Base-by-base conservation (phyloP, 2,113 vertebrate genomes). In the Corythoichthys intestinalis region DNA sequence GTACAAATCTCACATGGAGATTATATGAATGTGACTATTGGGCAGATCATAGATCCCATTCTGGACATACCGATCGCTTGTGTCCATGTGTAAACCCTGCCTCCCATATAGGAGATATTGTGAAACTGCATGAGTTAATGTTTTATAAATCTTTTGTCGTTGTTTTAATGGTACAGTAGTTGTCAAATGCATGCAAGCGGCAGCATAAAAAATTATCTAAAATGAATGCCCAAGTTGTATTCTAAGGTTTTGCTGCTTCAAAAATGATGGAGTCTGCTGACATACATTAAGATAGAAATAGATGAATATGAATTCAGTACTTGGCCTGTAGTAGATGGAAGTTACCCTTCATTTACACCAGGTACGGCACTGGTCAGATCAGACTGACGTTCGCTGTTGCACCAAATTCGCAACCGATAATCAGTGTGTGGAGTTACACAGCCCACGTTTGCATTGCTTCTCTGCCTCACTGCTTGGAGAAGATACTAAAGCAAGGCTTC, bases 311-410 rank as follows among this genome's bases (percentile, higher is more conserved):
- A 54, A 62, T 14, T 13, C 11, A 28, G 48, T 71, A 77, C 72
- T 64, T 72, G 28, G 14, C 74, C 72, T 81, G 70, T 75, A 37
- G 74, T 77, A 79, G 72, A 66, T 83, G 75, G 60, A 66, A 81
- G 61, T 63, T 69, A 44, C 41, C 41, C 4, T 2, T 44, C 9
- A 44, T 7, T 44, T 44, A 44, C 41, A 44, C 41, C 6, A 28
- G 20, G 20, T 28, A 28, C 20, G 20, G 20, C 20, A 28, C 20
- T 44, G 41, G 41, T 44, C 41, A 5, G 9, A 2, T 44, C 41
- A 44, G 41, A 44, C 41, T 44, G 41, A 44, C 41, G 41, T 44
- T 44, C 9, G 41, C 41, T 44, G 41, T 44, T 8, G 41, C 39
- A 41, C 39, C 6, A 41, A 4, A 41, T 41, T 41, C 39, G 3